Evolutionary conservation across 1,140 invertebrate genomes (phyloP).

Genomic region (Sitophilus oryzae): DNA sequence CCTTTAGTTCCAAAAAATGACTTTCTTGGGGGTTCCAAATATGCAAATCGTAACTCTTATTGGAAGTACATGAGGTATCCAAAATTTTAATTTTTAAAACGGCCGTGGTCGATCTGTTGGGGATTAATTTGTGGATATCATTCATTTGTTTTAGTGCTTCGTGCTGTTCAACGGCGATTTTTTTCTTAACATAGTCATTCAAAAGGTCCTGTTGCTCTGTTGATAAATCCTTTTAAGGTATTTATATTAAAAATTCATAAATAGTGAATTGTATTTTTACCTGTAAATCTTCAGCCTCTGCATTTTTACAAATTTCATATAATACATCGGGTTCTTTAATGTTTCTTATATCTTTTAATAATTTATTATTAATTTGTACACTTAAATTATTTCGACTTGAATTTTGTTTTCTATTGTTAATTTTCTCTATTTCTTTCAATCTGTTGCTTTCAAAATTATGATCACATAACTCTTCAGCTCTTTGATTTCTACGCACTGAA

Average conservation of each 20-base stretch:
- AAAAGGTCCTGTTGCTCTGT: slow-evolving; percentile 41
- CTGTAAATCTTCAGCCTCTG: slow-evolving; percentile 38
- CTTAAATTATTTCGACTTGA: slow-evolving; percentile 9
- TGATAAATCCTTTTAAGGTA: slow-evolving; percentile 32
- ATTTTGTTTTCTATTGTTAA: slow-evolving; percentile 26
- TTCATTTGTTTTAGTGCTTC: slow-evolving; percentile 35
- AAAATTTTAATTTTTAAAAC: slow-evolving; percentile 49
- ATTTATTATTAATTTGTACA: neutral
- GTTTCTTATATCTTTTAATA: slow-evolving; percentile 24
- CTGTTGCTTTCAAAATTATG: slow-evolving; percentile 39
- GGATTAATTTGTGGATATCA: slow-evolving; percentile 33
- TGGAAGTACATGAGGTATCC: slow-evolving; percentile 37
- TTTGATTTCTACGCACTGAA: slow-evolving; percentile 49
- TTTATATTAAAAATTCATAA: slow-evolving; percentile 15
- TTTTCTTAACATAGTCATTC: slow-evolving; percentile 38
- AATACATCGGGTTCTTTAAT: slow-evolving; percentile 33
- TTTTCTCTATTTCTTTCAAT: slow-evolving; percentile 29
- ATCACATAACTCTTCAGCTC: slow-evolving; percentile 46
- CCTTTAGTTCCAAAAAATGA: slow-evolving; percentile 49
- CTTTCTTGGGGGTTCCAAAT: slow-evolving; percentile 55
- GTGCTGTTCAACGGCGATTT: slow-evolving; percentile 38
- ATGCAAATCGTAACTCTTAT: slow-evolving; percentile 49
- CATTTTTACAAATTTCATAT: slow-evolving; percentile 30
- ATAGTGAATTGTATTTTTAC: slow-evolving; percentile 20
- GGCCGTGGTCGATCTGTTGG: slow-evolving; percentile 44